phyloP scores from a whole-genome alignment of 1,140 invertebrate species.

The Drosophila sturtevanti region DNA sequence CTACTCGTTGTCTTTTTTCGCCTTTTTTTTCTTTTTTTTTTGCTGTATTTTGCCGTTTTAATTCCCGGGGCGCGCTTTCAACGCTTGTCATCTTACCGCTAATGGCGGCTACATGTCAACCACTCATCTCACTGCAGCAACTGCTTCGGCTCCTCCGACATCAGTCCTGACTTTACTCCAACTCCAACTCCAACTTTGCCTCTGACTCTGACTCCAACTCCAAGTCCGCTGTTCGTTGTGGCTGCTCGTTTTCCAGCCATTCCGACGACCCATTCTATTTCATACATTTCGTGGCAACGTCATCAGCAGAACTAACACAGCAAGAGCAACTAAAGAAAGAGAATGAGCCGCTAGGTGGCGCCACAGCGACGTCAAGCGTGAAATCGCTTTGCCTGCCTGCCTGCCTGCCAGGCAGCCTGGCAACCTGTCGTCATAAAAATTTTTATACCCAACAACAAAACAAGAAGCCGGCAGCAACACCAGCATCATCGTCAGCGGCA shows the following conservation, averaged over 20 bases:
- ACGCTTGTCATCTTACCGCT: constrained; percentile 79
- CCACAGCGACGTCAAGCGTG: constrained; percentile 64
- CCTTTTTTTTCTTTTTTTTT: not conserved
- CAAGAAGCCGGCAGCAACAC: constrained; percentile 24
- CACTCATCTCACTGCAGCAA: constrained; percentile 68
- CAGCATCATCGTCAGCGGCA: too few species aligned
- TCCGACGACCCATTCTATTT: constrained; percentile 54
- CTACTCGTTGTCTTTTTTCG: not conserved
- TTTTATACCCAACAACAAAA: constrained; percentile 55
- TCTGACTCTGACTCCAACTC: not conserved
- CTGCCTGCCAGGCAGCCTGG: constrained; percentile 36
- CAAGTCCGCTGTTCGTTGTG: constrained; percentile 5
- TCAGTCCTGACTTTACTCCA: constrained; percentile 1
- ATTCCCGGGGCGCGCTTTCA: constrained; percentile 78
- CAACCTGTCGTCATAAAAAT: constrained; percentile 80
- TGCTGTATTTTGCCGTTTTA: constrained; percentile 57
- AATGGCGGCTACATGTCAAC: constrained; percentile 80
- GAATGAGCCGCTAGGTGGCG: constrained; percentile 56
- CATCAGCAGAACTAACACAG: constrained; percentile 26
- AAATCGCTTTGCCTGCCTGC: constrained; percentile 71
- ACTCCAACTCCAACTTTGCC: constrained; percentile 6
- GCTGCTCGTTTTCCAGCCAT: constrained; percentile 68
- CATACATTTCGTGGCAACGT: constrained; percentile 36
- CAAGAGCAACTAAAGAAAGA: not conserved
- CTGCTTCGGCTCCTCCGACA: constrained; percentile 15